Evolutionary conservation across 2,888 invertebrate species (phyloP).

Genomic region (Ganaspis brasiliensis): DNA sequence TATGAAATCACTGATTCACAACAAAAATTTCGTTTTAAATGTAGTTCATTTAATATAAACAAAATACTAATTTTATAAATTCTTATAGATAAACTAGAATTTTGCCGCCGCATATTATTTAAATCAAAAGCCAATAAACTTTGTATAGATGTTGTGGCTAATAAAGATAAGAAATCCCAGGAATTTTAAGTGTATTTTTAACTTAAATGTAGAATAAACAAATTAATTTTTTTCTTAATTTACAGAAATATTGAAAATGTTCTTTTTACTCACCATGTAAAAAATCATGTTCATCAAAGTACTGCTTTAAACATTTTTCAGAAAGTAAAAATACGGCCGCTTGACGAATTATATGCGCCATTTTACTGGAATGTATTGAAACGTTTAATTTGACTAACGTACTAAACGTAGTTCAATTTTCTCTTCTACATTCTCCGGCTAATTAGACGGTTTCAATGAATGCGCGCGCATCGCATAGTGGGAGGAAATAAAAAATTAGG

Average conservation of each 20-base stretch:
- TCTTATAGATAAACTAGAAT: neutral
- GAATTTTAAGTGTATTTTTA: neutral
- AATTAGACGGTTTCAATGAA: too few species aligned
- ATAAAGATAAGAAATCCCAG: neutral
- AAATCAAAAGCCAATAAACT: too few species aligned
- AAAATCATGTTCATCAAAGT: conserved; percentile 91
- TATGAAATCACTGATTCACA: too few species aligned
- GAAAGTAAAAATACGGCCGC: conserved; percentile 85
- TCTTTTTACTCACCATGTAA: conserved; percentile 87
- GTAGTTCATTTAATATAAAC: too few species aligned
- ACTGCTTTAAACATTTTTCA: conserved; percentile 92
- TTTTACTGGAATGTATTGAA: conserved; percentile 53
- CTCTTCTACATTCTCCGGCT: too few species aligned
- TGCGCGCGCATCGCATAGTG: too few species aligned
- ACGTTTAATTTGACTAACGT: too few species aligned
- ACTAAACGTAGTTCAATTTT: too few species aligned
- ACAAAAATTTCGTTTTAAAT: too few species aligned
- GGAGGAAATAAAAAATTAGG: too few species aligned
- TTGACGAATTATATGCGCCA: conserved; percentile 67
- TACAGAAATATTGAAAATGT: neutral
- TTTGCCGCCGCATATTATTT: too few species aligned
- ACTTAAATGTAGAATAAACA: neutral
- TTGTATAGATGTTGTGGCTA: neutral
- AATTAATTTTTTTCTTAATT: neutral
- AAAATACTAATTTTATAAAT: neutral